phyloP scores from a whole-genome alignment of 2,888 invertebrate species.

The Minunthozetes semirufus region DNA sequence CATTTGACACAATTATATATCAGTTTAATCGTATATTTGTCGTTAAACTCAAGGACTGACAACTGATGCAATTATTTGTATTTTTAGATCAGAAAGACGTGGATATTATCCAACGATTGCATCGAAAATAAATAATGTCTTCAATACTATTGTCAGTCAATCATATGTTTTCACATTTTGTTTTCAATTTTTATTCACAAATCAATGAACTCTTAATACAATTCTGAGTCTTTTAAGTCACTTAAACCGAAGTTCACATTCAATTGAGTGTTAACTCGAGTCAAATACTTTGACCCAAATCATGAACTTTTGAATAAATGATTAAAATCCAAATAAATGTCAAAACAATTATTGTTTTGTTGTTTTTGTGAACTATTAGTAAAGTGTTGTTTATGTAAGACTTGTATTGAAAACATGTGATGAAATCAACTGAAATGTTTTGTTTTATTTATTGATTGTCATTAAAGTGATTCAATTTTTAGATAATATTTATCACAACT shows the following conservation, averaged over 20 bases:
- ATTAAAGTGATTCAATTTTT: neutral
- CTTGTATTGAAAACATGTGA: neutral
- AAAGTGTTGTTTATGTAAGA: no score
- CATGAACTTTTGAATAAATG: neutral
- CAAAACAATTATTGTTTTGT: neutral
- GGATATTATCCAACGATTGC: neutral
- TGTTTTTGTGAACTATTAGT: neutral
- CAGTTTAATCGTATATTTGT: no score
- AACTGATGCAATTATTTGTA: neutral
- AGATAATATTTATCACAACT: no score
- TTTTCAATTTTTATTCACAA: neutral
- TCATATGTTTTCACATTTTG: no score
- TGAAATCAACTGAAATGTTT: neutral
- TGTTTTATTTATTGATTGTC: no score
- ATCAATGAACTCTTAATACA: neutral
- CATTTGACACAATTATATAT: no score
- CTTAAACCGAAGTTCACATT: no score
- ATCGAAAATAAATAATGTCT: neutral
- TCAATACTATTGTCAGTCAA: no score
- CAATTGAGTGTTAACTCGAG: no score
- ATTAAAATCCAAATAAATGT: neutral
- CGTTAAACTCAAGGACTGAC: no score
- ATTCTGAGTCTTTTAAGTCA: neutral
- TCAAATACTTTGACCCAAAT: neutral
- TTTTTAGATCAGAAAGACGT: slow-evolving; percentile 8